Conservation (phyloP, 1,140 invertebrate genomes). For the Drosophila murphyi region DNA sequence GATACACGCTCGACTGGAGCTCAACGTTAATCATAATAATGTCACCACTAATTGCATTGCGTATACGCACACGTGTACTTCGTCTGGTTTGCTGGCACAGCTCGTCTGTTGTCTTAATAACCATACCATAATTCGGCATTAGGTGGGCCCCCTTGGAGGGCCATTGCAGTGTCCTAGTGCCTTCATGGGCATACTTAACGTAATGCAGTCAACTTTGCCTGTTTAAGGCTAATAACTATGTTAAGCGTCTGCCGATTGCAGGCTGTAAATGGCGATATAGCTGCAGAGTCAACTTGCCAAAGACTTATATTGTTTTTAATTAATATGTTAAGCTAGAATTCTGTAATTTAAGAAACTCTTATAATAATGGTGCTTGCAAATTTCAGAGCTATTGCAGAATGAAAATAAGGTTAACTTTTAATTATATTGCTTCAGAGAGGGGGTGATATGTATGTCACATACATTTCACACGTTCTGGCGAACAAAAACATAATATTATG, state of each 20-base stretch:
- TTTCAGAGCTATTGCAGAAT: no score
- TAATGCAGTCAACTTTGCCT: constrained; percentile 12
- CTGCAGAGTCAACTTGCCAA: not conserved
- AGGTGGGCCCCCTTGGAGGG: constrained; percentile 40
- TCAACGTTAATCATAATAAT: constrained; percentile 77
- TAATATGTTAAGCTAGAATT: not conserved
- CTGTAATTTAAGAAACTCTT: not conserved
- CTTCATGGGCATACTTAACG: constrained; percentile 62
- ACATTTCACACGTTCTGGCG: no score
- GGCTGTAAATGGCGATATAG: not conserved
- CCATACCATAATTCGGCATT: constrained; percentile 67
- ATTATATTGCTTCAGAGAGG: no score
- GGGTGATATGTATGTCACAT: no score
- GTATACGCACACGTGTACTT: constrained; percentile 77
- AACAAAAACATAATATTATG: no score
- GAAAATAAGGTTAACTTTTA: no score
- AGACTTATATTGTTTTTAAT: not conserved
- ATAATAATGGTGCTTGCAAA: no score
- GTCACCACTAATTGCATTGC: constrained; percentile 79
- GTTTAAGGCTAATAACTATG: constrained; percentile 8
- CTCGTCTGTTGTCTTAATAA: constrained; percentile 32
- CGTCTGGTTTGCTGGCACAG: constrained; percentile 7
- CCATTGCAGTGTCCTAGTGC: not conserved
- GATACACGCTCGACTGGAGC: constrained; percentile 32
- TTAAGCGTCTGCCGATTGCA: constrained; percentile 6